Evolutionary conservation across 1,140 invertebrate genomes (phyloP).

Genomic region (Pantala flavescens): DNA sequence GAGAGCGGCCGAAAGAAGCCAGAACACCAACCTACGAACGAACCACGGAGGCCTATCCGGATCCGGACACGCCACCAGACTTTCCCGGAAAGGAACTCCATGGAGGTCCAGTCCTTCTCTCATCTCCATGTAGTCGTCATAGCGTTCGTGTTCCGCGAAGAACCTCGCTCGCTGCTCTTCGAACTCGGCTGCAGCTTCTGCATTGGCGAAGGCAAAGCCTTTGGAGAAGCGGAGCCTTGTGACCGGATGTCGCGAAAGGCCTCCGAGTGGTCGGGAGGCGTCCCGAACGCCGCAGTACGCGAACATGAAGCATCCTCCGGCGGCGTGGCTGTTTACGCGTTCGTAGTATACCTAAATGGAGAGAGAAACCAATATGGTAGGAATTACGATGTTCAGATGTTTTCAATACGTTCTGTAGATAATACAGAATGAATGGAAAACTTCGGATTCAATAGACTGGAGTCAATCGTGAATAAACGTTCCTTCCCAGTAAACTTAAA

Average conservation of each 20-base stretch:
- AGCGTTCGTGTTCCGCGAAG: conserved; percentile 67
- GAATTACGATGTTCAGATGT: too few species aligned
- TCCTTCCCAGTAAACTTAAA: too few species aligned
- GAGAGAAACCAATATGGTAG: neutral
- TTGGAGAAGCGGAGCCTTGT: conserved; percentile 68
- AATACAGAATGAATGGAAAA: too few species aligned
- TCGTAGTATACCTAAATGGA: conserved; percentile 67
- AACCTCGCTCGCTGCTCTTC: conserved; percentile 74
- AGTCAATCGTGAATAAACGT: too few species aligned
- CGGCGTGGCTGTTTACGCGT: conserved; percentile 67
- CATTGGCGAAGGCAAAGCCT: conserved; percentile 71
- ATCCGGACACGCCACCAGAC: conserved; percentile 54
- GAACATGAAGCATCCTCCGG: conserved; percentile 66
- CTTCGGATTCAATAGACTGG: too few species aligned
- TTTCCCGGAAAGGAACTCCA: conserved; percentile 51
- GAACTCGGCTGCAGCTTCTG: conserved; percentile 69
- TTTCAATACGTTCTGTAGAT: too few species aligned
- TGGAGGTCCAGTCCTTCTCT: conserved; percentile 71
- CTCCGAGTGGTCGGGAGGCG: conserved; percentile 59
- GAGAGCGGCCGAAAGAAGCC: conserved; percentile 61
- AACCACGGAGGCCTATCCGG: conserved; percentile 53
- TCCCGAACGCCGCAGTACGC: conserved; percentile 69
- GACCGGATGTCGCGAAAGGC: conserved; percentile 40
- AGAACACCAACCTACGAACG: conserved; percentile 55
- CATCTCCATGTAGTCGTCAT: conserved; percentile 85